Conservation (phyloP, 2,113 vertebrate genomes). For the Pollachius pollachius region DNA sequence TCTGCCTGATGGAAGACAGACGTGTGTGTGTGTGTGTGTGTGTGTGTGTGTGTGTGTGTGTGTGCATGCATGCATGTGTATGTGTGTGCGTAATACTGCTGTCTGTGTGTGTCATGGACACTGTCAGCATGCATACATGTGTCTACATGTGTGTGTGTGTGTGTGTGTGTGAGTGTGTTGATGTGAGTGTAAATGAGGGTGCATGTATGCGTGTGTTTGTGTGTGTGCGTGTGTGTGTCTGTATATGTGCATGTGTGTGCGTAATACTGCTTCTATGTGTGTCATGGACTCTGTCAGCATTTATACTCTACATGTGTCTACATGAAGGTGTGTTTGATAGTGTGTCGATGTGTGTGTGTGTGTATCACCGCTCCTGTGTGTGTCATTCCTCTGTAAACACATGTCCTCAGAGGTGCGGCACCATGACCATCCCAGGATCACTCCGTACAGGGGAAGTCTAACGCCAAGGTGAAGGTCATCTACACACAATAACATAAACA, state of each 20-base stretch:
- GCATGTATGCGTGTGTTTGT: too few relatives aligned
- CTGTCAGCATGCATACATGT: not conserved
- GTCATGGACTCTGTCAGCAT: conserved; percentile 3
- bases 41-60: not conserved
- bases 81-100: not conserved
- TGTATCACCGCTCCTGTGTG: conserved; percentile 6
- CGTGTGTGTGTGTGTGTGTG: too few relatives aligned
- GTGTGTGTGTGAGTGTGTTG: too few relatives aligned
- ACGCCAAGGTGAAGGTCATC: too few relatives aligned
- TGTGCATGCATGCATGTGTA: too few relatives aligned
- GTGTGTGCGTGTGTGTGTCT: not conserved
- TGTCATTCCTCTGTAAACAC: not conserved
- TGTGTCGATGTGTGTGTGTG: not conserved
- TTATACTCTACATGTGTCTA: not conserved
- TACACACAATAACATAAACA: too few relatives aligned
- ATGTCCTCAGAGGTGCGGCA: not conserved
- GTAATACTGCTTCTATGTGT: not conserved
- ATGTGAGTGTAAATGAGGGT: not conserved
- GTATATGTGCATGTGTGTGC: conserved; percentile 1
- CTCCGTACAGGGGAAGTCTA: too few relatives aligned
- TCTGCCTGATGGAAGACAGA: too few relatives aligned
- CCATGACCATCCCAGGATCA: too few relatives aligned
- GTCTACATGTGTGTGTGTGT: not conserved
- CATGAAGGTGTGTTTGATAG: not conserved
- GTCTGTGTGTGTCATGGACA: conserved; percentile 2